Base-by-base conservation (phyloP, 2,113 vertebrate genomes). In the Calidris pygmaea region DNA sequence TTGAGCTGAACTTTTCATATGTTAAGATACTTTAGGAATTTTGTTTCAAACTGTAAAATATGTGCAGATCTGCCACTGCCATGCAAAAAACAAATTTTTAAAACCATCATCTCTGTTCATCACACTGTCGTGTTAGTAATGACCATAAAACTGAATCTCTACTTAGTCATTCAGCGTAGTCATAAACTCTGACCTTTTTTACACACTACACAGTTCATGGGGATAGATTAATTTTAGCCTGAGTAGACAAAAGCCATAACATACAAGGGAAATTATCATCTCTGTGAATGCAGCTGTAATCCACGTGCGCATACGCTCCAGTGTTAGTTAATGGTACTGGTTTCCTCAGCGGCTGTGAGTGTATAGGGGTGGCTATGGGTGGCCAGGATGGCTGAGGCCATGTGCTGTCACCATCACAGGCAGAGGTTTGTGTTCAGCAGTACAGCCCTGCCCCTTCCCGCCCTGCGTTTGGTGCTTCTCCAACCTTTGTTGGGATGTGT, bases 321-420 rank as follows among this genome's bases (percentile, higher is more conserved):
- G 5, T 15, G 55, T 58, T 58, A 70, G 32, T 35, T 67, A 19
- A 3, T 34, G 41, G 12, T 30, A 14, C 47, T 23, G 30, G 62
- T 43, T 10, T 47, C 58, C 32, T 50, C 24, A 26, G 73, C 1
- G 2, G 6, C n/a, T 59, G n/a, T 1, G 4, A 18, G 4, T 12
- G 30, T 35, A 1, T 3, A 8, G 47, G 29, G 53, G 24, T 45
- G 29, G 41, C 13, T 66, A 0, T 4, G n/a, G 55, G 29, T 39
- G 41, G 39, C 27, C 50, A 18, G 34, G 39, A 2, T 12, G 22
- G 39, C 55, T n/a, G 32, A 34, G 35, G 19, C 6, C 4, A 3
- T 2, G 7, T 7, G 5, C 37, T 43, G 29, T 19, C 62, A 11
- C 7, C 0, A 18, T 30, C 3, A 1, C 5, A 12, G 30, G 19